Evolutionary conservation across 2,888 invertebrate species (phyloP).

Genomic region (Terebella lapidaria): DNA sequence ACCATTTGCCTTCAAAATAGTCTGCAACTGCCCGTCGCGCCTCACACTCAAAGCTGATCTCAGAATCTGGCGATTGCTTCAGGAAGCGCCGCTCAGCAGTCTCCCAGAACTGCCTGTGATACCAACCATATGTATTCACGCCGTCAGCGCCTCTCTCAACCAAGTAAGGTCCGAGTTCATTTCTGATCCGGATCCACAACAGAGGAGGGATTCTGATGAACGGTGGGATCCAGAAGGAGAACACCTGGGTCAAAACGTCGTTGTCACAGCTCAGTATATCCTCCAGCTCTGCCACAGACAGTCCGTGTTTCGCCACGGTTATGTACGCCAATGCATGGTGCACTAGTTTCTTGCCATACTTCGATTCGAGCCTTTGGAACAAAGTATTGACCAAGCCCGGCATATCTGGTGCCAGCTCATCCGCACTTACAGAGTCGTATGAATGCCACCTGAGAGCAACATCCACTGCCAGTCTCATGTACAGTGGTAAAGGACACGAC

Average conservation of each 20-base stretch:
- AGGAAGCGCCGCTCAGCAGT: slow-evolving; percentile 15
- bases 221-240: slow-evolving; percentile 30
- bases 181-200: slow-evolving; percentile 22
- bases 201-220: slow-evolving; percentile 32
- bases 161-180: slow-evolving; percentile 23
- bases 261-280: slow-evolving; percentile 29
- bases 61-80: neutral
- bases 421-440: slow-evolving; percentile 20
- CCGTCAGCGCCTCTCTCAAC: slow-evolving; percentile 26
- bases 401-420: slow-evolving; percentile 12
- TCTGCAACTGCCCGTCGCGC: slow-evolving; percentile 33
- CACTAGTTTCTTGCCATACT: slow-evolving; percentile 18
- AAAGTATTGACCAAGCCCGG: slow-evolving; percentile 15
- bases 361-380: slow-evolving; percentile 20
- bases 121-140: slow-evolving; percentile 23
- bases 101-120: slow-evolving; percentile 25
- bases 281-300: slow-evolving; percentile 25
- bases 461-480: slow-evolving; percentile 22
- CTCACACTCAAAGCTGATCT: neutral
- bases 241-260: slow-evolving; percentile 23
- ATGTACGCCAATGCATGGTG: slow-evolving; percentile 24
- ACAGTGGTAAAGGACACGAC: slow-evolving; percentile 24
- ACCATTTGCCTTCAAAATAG: slow-evolving; percentile 38
- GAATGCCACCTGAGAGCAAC: slow-evolving; percentile 23
- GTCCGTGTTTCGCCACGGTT: slow-evolving; percentile 25